Conservation (phyloP, 2,888 invertebrate species). For the Trisateles emortualis region DNA sequence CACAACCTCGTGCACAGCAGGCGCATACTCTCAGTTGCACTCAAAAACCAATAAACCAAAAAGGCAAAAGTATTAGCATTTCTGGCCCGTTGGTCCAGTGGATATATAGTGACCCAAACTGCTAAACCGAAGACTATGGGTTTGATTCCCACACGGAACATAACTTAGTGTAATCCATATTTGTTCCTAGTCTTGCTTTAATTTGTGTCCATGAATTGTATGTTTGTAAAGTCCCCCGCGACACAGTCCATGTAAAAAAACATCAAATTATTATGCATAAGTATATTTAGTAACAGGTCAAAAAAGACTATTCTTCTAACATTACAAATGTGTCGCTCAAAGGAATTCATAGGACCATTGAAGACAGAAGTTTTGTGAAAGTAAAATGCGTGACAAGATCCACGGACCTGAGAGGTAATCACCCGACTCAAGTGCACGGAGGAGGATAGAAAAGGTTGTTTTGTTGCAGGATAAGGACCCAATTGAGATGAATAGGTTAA, state of each 20-base stretch:
- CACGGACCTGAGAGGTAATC: background rate
- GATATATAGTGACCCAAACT: too few species aligned
- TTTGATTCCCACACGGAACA: too few species aligned
- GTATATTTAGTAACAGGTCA: background rate
- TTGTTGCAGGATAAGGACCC: background rate
- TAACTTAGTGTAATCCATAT: too few species aligned
- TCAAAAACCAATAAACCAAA: too few species aligned
- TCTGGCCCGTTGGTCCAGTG: too few species aligned
- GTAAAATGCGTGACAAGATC: slow-evolving; percentile 4
- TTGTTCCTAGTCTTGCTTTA: too few species aligned
- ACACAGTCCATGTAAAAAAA: background rate
- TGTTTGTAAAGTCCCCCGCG: background rate
- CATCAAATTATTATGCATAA: background rate
- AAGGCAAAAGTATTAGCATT: too few species aligned
- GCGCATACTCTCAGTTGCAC: too few species aligned
- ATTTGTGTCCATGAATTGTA: too few species aligned
- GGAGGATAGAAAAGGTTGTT: background rate
- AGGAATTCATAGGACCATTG: background rate
- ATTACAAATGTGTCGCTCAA: background rate
- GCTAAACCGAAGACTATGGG: too few species aligned
- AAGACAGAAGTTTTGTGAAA: background rate
- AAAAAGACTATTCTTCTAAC: background rate
- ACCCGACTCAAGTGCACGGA: background rate
- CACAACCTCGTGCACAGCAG: too few species aligned
- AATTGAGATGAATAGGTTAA: slow-evolving; percentile 1